Base-by-base conservation (phyloP, 2,888 invertebrate genomes). In the Crepidodera aurea region DNA sequence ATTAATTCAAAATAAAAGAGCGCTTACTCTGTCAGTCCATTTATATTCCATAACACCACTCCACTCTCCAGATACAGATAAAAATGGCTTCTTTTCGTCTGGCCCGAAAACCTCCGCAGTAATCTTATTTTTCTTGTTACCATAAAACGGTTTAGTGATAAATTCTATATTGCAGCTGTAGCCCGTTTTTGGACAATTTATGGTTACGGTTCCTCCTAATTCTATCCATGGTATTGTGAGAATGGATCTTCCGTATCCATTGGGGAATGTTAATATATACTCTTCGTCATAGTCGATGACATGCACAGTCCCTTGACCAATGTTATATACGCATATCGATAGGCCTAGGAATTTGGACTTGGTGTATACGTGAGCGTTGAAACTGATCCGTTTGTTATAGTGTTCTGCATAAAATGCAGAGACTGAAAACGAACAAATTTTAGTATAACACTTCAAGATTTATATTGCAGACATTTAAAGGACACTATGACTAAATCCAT, bases 361-460 rank as follows among this genome's bases (percentile, higher is more conserved):
- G 4, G 99, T 99, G 93, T 98, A 99, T 53, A 99, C 94, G 82
- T 96, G 95, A 5, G 97, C 98, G 76, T 94, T 91, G 81, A 98
- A 93, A 67, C 90, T 90, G 60, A 99, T 94, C 73, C 91, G 87
- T 78, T 94, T 96, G 77, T 90, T 89, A 70, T 88, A 90, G 83
- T 97, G 95, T 81, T 99, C 99, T 15, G 97, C 98, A 84, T 99
- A 99, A 84, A 99, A 99, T 19, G 98, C 98, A 59, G 98, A 98
- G 75, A 99, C 93, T 92, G 79, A 66, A 81, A 82, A 68, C 59
- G 65, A 60, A 60, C 15, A 25, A 18, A 18, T 7, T 15, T 39
- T 39, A 39, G 13, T n/a, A 15, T 39, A n/a, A n/a, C n/a, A n/a
- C n/a, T n/a, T n/a, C n/a, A n/a, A n/a, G n/a, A n/a, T n/a, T n/a